Evolutionary conservation across 1,140 invertebrate genomes (phyloP).

Genomic region (Bradynema listronoti): DNA sequence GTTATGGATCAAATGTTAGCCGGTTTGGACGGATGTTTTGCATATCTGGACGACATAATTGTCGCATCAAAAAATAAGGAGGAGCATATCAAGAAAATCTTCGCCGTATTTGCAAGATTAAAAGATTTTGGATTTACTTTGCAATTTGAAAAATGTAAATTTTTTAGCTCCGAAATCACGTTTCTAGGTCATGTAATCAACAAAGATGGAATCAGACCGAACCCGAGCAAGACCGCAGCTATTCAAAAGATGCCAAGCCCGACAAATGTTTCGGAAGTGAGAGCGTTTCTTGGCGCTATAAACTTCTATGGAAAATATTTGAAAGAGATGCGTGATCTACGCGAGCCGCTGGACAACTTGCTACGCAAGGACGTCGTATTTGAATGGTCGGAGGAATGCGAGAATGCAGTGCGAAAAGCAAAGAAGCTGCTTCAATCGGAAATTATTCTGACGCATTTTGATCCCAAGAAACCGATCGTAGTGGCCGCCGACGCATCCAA

Average conservation of each 20-base stretch:
- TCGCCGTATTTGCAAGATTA: too few species aligned
- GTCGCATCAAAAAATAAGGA: too few species aligned
- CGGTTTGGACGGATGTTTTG: too few species aligned
- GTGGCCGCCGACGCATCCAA: slow-evolving; percentile 61
- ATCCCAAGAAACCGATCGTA: slow-evolving; percentile 54
- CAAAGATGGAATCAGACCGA: slow-evolving; percentile 34
- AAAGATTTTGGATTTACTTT: too few species aligned
- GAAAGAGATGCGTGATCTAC: slow-evolving; percentile 15
- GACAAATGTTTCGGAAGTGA: slow-evolving; percentile 6
- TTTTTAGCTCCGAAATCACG: slow-evolving; percentile 1
- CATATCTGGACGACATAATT: too few species aligned
- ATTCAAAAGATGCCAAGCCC: slow-evolving; percentile 39
- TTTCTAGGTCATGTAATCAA: background rate
- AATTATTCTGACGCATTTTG: slow-evolving; percentile 55
- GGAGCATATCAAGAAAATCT: too few species aligned
- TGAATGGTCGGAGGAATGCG: slow-evolving; percentile 3
- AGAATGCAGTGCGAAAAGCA: slow-evolving; percentile 36
- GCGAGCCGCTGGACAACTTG: slow-evolving; percentile 22
- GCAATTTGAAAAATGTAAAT: too few species aligned
- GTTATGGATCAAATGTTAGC: too few species aligned
- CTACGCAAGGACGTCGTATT: slow-evolving; percentile 25
- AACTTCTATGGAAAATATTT: slow-evolving; percentile 35
- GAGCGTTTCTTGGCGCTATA: slow-evolving; percentile 45
- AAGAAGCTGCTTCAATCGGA: slow-evolving; percentile 45
- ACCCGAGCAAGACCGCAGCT: slow-evolving; percentile 26